phyloP scores from a whole-genome alignment of 2,888 invertebrate species.

The Scaeva pyrastri region DNA sequence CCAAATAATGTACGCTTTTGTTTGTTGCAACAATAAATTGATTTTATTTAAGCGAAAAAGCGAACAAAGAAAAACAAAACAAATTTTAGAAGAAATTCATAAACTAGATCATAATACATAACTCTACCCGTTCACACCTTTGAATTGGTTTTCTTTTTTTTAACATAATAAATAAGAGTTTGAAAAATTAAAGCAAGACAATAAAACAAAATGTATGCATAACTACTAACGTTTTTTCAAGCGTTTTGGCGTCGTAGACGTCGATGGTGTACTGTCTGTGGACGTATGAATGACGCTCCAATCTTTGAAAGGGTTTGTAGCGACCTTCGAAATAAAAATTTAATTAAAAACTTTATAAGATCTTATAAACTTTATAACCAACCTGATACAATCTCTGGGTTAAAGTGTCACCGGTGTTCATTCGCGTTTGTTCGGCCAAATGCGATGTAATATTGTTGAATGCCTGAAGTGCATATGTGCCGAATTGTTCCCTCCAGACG shows the following conservation, averaged over 20 bases:
- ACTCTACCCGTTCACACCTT: neutral
- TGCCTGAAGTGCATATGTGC: slow-evolving; percentile 90
- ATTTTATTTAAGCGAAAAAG: slow-evolving; percentile 72
- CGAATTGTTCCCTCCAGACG: slow-evolving; percentile 95
- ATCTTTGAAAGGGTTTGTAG: slow-evolving; percentile 88
- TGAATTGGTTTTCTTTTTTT: neutral
- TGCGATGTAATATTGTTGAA: slow-evolving; percentile 93
- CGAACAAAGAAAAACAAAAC: slow-evolving; percentile 44
- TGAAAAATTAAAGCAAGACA: neutral
- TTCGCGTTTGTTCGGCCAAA: slow-evolving; percentile 90
- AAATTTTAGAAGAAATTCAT: slow-evolving; percentile 39
- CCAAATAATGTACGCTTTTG: slow-evolving; percentile 71
- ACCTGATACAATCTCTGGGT: slow-evolving; percentile 88
- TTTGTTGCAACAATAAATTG: slow-evolving; percentile 72
- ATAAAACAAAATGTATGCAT: neutral
- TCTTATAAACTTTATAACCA: slow-evolving; percentile 49
- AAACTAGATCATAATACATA: slow-evolving; percentile 17
- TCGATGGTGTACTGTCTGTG: slow-evolving; percentile 81
- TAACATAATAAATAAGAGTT: no score
- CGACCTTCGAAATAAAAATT: slow-evolving; percentile 81
- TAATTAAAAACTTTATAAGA: neutral
- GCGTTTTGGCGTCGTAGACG: slow-evolving; percentile 82
- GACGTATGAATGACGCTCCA: slow-evolving; percentile 84
- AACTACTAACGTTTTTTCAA: slow-evolving; percentile 83
- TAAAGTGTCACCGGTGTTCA: slow-evolving; percentile 87